phyloP scores from a whole-genome alignment of 92 coral and sea anemone species.

The Hydrozoanthus gracilis region DNA sequence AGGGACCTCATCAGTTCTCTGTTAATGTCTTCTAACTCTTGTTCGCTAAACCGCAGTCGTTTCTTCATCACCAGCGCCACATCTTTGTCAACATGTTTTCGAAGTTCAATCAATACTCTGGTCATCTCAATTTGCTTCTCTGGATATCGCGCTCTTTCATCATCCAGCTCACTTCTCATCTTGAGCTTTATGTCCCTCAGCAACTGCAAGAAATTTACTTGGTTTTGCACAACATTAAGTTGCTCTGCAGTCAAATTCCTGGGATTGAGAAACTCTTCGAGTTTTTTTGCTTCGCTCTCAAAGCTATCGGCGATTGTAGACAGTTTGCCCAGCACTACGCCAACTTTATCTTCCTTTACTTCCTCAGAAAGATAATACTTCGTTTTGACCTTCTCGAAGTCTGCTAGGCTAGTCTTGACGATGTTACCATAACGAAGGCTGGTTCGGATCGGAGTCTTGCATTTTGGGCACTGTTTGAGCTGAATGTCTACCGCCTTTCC shows the following conservation, averaged over 20 bases:
- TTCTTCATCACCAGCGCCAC: conserved; percentile 55
- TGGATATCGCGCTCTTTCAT: not conserved
- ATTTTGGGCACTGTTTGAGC: conserved; percentile 82
- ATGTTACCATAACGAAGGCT: conserved; percentile 92
- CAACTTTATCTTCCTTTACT: not conserved
- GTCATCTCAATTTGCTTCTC: conserved; percentile 35
- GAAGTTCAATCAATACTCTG: conserved; percentile 15
- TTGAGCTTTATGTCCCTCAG: conserved; percentile 34
- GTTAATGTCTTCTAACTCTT: conserved; percentile 82
- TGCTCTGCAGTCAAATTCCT: conserved; percentile 61
- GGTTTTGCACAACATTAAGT: conserved; percentile 77
- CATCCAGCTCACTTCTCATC: conserved; percentile 29
- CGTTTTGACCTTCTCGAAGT: conserved; percentile 75
- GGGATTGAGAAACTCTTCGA: conserved; percentile 14
- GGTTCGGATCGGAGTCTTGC: conserved; percentile 83
- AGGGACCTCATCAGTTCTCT: conserved; percentile 71
- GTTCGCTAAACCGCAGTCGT: conserved; percentile 79
- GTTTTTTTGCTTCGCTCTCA: conserved; percentile 16
- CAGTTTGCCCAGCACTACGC: not conserved
- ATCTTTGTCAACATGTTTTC: conserved; percentile 41
- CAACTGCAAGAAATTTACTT: conserved; percentile 71
- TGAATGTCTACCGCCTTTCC: conserved; percentile 65
- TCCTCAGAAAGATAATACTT: conserved; percentile 46
- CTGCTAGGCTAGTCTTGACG: conserved; percentile 77
- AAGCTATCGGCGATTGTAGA: conserved; percentile 14